Conservation (phyloP, 2,888 invertebrate species). For the Elegia similella region DNA sequence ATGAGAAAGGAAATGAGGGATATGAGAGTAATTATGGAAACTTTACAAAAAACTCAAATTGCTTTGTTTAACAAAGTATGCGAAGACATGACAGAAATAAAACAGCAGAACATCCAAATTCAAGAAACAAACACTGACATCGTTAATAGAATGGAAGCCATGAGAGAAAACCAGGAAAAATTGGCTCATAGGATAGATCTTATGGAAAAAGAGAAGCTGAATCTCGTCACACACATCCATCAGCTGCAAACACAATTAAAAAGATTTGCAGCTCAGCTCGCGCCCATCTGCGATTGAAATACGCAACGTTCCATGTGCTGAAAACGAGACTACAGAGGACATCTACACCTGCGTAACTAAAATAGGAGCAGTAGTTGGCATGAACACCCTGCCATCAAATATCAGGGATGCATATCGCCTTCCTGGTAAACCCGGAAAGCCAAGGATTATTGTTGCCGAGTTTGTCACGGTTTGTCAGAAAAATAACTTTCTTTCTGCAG, state of each 20-base stretch:
- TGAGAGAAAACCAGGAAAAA: not conserved
- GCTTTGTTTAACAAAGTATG: too few relatives aligned
- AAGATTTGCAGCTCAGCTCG: not conserved
- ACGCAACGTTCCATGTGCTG: not conserved
- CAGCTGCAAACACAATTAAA: not conserved
- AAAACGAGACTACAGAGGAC: not conserved
- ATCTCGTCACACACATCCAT: not conserved
- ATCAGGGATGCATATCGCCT: constrained; percentile 2
- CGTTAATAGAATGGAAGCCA: not conserved
- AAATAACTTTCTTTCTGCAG: not conserved
- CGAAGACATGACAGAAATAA: too few relatives aligned
- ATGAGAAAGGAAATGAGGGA: too few relatives aligned
- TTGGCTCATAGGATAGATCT: not conserved
- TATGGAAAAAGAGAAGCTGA: not conserved
- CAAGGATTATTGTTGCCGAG: not conserved
- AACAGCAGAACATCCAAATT: not conserved
- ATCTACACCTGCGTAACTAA: not conserved
- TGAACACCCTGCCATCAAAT: not conserved
- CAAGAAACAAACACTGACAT: not conserved
- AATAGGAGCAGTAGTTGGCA: not conserved
- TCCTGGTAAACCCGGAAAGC: not conserved
- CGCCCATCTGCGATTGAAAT: not conserved
- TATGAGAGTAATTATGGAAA: not conserved
- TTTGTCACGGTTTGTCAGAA: not conserved
- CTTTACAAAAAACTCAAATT: too few relatives aligned